Percentiles rank a stretch among this genome's conserved stretches.
phyloP scores from a whole-genome alignment of 1,140 invertebrate genomes.

The Drosophila navojoa region DNA sequence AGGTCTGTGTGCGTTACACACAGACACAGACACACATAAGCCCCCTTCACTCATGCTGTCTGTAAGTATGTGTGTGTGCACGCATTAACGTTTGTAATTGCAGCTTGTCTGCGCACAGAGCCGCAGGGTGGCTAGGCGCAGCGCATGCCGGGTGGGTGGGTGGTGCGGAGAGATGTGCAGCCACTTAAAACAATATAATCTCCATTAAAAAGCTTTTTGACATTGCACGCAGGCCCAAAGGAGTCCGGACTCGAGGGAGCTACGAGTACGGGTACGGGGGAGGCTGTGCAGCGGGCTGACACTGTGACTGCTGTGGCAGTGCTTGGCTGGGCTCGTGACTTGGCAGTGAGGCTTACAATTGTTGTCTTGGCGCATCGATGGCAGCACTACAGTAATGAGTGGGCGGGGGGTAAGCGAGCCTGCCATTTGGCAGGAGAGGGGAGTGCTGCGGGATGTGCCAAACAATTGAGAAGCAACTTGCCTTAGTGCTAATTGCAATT shows the following conservation, averaged over 20 bases:
- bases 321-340: neutral
- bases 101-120: conserved; percentile 61
- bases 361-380: conserved; percentile 50
- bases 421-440: conserved; percentile 18
- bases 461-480: conserved; percentile 30
- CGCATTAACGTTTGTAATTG: conserved; percentile 81
- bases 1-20: conserved; percentile 33
- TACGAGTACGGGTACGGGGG: neutral
- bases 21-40: too few species aligned
- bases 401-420: conserved; percentile 24
- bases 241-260: neutral
- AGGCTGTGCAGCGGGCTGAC: neutral
- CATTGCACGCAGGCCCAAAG: conserved; percentile 57
- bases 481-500: conserved; percentile 55
- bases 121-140: neutral
- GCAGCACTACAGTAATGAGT: conserved; percentile 40
- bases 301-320: neutral
- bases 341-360: conserved; percentile 6
- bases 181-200: conserved; percentile 82
- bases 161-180: conserved; percentile 19
- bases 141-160: neutral
- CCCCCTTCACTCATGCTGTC: too few species aligned
- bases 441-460: neutral
- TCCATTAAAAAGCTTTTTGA: conserved; percentile 82
- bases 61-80: conserved; percentile 24